These are phyloP conservation scores for Acrocephalus scirpaceus DNA, from an alignment of 2,797 vertebrate genomes.

Conservation along the genomic window DNA sequence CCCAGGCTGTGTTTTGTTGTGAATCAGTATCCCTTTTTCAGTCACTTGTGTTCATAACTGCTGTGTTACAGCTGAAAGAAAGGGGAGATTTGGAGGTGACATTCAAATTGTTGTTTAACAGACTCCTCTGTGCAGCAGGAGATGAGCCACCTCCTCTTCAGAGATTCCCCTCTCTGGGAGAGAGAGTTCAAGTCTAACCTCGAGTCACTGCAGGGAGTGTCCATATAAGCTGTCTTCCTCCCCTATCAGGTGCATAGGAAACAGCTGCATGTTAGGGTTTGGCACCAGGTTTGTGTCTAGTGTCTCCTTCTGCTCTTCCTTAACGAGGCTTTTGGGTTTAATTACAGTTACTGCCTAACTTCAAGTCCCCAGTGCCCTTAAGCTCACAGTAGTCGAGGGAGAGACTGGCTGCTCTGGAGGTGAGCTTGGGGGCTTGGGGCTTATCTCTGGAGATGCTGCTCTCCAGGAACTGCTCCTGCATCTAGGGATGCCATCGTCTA, in stretches of 20 bases:
- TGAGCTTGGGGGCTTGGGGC: not conserved
- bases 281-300: not conserved
- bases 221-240: not conserved
- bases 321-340: conserved; percentile 12
- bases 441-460: not conserved
- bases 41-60: not conserved
- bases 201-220: fast-evolving
- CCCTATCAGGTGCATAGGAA: fast-evolving
- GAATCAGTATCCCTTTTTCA: not conserved
- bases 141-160: not conserved
- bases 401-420: not conserved
- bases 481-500: not conserved
- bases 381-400: not conserved
- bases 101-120: not conserved
- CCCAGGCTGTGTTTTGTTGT: not conserved
- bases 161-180: not conserved
- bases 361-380: not conserved
- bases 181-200: not conserved
- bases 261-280: not conserved
- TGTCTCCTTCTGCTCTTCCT: not conserved
- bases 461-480: not conserved
- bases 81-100: not conserved
- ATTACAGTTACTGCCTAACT: not conserved
- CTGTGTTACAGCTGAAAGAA: not conserved
- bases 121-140: not conserved